Evolutionary conservation across 2,888 invertebrate genomes (phyloP).

Genomic region (Scaptomyza cyrtandrae): DNA sequence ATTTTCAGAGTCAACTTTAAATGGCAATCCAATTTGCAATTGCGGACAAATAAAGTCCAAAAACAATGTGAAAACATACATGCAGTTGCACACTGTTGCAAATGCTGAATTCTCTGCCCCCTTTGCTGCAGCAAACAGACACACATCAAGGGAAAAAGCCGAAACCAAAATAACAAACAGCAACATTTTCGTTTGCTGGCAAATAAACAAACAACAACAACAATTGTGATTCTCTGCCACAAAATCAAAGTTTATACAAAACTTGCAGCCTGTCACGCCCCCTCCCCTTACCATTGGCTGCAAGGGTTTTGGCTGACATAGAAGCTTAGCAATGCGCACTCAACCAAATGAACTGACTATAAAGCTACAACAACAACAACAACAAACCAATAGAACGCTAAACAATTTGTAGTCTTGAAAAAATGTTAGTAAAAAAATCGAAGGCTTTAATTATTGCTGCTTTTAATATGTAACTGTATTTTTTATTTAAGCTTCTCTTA

Average conservation of each 20-base stretch:
- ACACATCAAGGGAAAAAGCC: slow-evolving; percentile 5
- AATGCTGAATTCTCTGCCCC: slow-evolving; percentile 12
- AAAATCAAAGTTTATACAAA: slow-evolving; percentile 46
- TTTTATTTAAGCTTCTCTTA: background rate
- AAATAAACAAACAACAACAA: slow-evolving; percentile 30
- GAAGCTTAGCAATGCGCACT: slow-evolving; percentile 33
- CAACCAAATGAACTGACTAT: slow-evolving; percentile 36
- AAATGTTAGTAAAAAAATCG: slow-evolving; percentile 8
- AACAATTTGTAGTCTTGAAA: slow-evolving; percentile 7
- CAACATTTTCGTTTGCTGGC: slow-evolving; percentile 19
- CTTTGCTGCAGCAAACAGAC: background rate
- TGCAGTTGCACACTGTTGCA: slow-evolving; percentile 18
- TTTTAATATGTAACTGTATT: background rate
- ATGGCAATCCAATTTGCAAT: slow-evolving; percentile 40
- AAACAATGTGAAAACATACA: slow-evolving; percentile 25
- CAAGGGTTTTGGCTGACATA: slow-evolving; percentile 2
- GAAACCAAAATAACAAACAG: slow-evolving; percentile 13
- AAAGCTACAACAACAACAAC: slow-evolving; percentile 1
- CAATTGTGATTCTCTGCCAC: slow-evolving; percentile 23
- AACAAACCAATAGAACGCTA: background rate
- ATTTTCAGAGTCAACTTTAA: slow-evolving; percentile 20
- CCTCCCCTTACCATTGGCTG: background rate
- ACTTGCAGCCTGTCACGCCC: slow-evolving; percentile 22
- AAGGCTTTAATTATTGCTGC: background rate
- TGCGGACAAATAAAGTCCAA: slow-evolving; percentile 28